Base-by-base conservation (phyloP, 2,888 invertebrate genomes). In the Strigamia crassipes region DNA sequence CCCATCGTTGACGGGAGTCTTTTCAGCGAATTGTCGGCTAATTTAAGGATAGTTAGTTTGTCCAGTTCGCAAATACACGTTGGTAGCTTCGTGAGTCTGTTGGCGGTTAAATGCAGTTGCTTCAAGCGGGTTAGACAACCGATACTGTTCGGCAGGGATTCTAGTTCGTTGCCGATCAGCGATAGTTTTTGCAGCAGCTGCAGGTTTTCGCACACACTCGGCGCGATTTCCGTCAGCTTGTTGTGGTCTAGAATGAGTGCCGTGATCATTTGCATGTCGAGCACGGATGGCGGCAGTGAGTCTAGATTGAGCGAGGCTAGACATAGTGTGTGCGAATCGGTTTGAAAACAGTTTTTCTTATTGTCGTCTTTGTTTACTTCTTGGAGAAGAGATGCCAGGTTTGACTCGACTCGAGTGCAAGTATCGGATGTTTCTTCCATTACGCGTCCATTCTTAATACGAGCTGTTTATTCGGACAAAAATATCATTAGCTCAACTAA, bases 241-340 rank as follows among this genome's bases (percentile, higher is more conserved):
- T 82, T 82, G 51, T 81, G 81, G 78, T 81, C 81, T 1, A 82
- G 31, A 38, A 73, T 79, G 12, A 82, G 31, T 3, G 81, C 18
- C 12, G 61, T 79, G 1, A 82, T 38, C 41, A n/a, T 42, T 12
- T 2, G 13, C 46, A 18, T 79, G 15, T 38, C n/a, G 9, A 79
- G 79, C 18, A 79, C 79, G 10, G 38, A 38, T 21, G 18, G 18
- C 10, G 79, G 79, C 34, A 79, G 13, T 4, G 79, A 8, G 27
- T 18, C 42, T 18, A 80, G 34, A 42, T 12, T 23, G 79, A 10
- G 51, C 23, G 66, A 66, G 0, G 66, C 66, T 23, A 66, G 66
- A 27, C 66, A 66, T 27, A 66, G 27, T 66, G 5, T 66, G 66
- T 66, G 42, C 12, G 1, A 4, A 6, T 66, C 66, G 66, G 66